Evolutionary conservation across 2,113 vertebrate species (phyloP).

Genomic region (Bungarus multicinctus): DNA sequence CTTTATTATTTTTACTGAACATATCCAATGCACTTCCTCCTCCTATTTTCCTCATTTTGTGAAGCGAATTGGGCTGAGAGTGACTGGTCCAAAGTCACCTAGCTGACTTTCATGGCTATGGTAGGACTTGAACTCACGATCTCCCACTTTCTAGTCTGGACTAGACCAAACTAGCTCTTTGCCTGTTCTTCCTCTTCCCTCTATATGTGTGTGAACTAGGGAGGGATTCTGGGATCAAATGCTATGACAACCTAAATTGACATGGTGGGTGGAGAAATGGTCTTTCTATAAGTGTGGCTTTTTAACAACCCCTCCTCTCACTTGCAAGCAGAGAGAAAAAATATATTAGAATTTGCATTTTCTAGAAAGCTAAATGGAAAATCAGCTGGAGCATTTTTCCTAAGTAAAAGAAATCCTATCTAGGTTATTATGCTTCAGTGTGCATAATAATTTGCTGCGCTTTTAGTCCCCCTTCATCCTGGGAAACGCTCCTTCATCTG

Average conservation of each 20-base stretch:
- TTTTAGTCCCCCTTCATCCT: accelerated
- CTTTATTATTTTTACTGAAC: neutral
- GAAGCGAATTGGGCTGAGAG: neutral
- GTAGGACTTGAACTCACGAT: neutral
- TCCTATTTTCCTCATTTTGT: neutral
- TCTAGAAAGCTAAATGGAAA: constrained; percentile 81
- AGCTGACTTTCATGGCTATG: neutral
- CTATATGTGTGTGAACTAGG: neutral
- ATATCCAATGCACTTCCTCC: neutral
- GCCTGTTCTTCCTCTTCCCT: neutral
- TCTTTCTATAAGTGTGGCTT: neutral
- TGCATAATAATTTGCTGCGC: neutral
- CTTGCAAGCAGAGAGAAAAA: constrained; percentile 64
- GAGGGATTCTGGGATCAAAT: neutral
- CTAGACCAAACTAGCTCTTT: neutral
- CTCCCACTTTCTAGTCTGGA: neutral
- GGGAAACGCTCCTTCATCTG: neutral
- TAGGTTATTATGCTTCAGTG: accelerated
- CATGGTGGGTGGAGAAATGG: neutral
- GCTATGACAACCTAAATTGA: neutral
- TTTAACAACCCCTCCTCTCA: neutral
- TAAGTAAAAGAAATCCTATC: constrained; percentile 59
- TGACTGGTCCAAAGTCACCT: neutral
- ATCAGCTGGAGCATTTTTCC: constrained; percentile 78
- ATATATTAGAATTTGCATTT: constrained; percentile 83